A percentile compares a stretch with the other conserved stretches of the same genome.
Conservation (phyloP, 2,797 vertebrate species). For the Glossophaga mutica region DNA sequence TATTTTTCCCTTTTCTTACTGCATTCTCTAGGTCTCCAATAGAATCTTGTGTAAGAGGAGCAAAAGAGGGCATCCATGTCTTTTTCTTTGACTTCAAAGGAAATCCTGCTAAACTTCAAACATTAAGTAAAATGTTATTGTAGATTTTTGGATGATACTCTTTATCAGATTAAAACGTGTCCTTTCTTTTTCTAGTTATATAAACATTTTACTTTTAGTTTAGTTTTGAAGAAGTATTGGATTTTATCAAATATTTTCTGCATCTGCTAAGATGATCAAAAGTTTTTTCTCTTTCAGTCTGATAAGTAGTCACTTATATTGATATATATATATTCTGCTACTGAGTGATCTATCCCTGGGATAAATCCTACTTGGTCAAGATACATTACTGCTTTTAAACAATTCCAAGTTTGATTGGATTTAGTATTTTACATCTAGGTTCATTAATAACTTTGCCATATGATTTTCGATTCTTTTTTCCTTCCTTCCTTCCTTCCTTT, state of each 20-base stretch:
- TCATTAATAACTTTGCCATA: background rate
- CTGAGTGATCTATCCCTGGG: background rate
- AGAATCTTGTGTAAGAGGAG: background rate
- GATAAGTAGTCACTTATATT: background rate
- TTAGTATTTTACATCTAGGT: background rate
- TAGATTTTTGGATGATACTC: background rate
- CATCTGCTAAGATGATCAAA: background rate
- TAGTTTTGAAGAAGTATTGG: background rate
- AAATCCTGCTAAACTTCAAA: constrained; percentile 4
- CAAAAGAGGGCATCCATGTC: background rate
- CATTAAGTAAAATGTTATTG: background rate
- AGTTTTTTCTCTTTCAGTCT: background rate
- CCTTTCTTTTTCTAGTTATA: constrained; percentile 6
- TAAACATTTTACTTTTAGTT: background rate
- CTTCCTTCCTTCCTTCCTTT: no score
- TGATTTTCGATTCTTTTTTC: background rate
- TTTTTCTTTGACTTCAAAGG: background rate
- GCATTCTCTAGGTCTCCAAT: background rate
- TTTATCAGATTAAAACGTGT: background rate
- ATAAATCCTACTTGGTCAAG: background rate
- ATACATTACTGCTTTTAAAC: background rate
- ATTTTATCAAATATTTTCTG: background rate
- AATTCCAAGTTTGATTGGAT: background rate
- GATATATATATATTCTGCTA: background rate
- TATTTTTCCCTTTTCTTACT: background rate